Conservation (phyloP, 2,797 vertebrate species). For the Mus spretus region DNA sequence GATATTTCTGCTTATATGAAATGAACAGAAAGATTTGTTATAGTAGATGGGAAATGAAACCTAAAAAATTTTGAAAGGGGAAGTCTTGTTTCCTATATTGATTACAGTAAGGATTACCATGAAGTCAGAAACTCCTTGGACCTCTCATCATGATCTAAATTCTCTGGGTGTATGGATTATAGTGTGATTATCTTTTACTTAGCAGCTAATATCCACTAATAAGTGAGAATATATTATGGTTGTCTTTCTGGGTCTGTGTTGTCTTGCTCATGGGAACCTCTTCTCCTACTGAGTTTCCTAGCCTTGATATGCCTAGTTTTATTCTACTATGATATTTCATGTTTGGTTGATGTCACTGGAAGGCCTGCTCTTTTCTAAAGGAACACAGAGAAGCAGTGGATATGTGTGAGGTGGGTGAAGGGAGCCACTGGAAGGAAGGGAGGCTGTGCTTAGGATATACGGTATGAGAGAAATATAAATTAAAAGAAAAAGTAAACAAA, state of each 20-base stretch:
- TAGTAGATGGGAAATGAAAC: neutral
- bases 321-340: neutral
- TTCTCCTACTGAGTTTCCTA: neutral
- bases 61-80: neutral
- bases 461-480: neutral
- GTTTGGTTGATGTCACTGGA: neutral
- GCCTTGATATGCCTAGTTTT: neutral
- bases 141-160: neutral
- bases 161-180: neutral
- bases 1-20: neutral
- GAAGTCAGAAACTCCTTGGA: neutral
- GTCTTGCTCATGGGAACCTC: neutral
- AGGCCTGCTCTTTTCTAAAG: neutral
- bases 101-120: neutral
- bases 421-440: neutral
- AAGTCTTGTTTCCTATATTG: neutral
- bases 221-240: neutral
- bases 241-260: neutral
- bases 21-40: neutral
- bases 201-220: neutral
- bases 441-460: neutral
- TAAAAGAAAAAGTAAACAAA: neutral
- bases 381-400: neutral
- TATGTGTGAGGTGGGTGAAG: neutral
- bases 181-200: neutral